These are phyloP conservation scores for Pseudoatta argentina DNA, from an alignment of 1,140 invertebrate species.

Conservation along the genomic window DNA sequence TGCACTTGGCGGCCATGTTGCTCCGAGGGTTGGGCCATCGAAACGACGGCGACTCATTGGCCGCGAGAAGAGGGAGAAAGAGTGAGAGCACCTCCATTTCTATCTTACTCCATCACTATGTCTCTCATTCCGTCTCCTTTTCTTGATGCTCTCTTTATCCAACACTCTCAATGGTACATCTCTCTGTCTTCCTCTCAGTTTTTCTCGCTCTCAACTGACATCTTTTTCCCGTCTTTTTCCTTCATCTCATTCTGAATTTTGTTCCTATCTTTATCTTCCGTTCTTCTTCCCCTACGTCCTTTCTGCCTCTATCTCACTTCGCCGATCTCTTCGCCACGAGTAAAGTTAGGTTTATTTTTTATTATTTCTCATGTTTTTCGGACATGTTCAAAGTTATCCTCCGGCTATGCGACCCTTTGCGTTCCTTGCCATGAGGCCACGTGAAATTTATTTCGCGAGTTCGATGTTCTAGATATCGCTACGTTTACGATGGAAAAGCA, in stretches of 20 bases:
- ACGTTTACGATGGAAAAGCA: slow-evolving; percentile 12
- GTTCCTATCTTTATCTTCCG: slow-evolving; percentile 42
- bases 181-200: slow-evolving; percentile 10
- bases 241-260: slow-evolving; percentile 61
- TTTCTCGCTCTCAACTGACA: not conserved
- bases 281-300: slow-evolving; percentile 27
- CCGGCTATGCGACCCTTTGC: slow-evolving; percentile 58
- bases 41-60: slow-evolving; percentile 85
- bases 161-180: slow-evolving; percentile 5
- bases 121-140: slow-evolving; percentile 56
- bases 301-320: slow-evolving; percentile 37
- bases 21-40: slow-evolving; percentile 84
- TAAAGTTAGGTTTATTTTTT: slow-evolving; percentile 64
- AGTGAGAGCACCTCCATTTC: slow-evolving; percentile 43
- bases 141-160: slow-evolving; percentile 35
- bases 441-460: slow-evolving; percentile 71
- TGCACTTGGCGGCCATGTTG: slow-evolving; percentile 84
- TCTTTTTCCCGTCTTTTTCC: not conserved
- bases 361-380: slow-evolving; percentile 69
- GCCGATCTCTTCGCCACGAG: slow-evolving; percentile 23
- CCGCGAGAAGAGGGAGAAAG: slow-evolving; percentile 62
- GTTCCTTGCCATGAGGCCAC: slow-evolving; percentile 68
- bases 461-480: slow-evolving; percentile 53
- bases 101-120: slow-evolving; percentile 41
- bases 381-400: slow-evolving; percentile 74